Evolutionary conservation across 64 coral and sea anemone genomes (phyloP), one percentile per base, ranked within the genome.

Genomic region (Astreopora myriophthalma): DNA sequence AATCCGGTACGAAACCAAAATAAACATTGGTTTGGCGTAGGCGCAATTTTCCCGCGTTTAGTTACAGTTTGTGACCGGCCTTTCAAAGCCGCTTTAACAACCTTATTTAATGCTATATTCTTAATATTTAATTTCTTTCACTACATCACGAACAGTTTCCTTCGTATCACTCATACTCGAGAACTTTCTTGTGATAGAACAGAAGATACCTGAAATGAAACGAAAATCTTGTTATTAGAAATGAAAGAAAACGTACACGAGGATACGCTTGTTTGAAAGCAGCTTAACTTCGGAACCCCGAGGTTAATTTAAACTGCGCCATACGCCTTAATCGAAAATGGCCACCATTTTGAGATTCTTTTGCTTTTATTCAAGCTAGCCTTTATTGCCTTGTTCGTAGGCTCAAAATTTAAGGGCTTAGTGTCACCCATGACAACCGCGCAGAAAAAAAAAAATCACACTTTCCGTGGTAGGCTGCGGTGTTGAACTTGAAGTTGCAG

Each of bases 121-220:
- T 14, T 74, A 73, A 25, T 5, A 37, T 29, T 46, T 57, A 36
- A 51, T 32, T 24, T 33, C 40, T 52, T 16, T 48, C 39, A 32
- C 20, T 48, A 37, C 26, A 73, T 40, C 6, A 11, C n/a, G n/a
- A n/a, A n/a, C 57, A 30, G 44, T 49, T 11, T 19, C 32, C 25
- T 13, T 37, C 8, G 8, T 6, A 73, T 71, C 82, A 95, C 31
- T 95, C 94, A 49, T 95, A 95, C 48, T 95, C 94, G 22, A 95
- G 89, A 24, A 95, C 70, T 73, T 92, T 92, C 89, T 92, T 91
- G 89, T 95, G 94, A 57, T 95, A 95, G 67, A 95, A 95, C 11
- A 95, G 89, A 28, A 95, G 89, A 95, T 95, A 95, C 38, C 94
- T 95, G 69, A 57, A 92, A 84, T 25, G 52, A 73, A 74, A 63